Evolutionary conservation across 2,797 vertebrate species (phyloP), one percentile per base, ranked within the genome.

Genomic region (Sylvilagus floridanus): DNA sequence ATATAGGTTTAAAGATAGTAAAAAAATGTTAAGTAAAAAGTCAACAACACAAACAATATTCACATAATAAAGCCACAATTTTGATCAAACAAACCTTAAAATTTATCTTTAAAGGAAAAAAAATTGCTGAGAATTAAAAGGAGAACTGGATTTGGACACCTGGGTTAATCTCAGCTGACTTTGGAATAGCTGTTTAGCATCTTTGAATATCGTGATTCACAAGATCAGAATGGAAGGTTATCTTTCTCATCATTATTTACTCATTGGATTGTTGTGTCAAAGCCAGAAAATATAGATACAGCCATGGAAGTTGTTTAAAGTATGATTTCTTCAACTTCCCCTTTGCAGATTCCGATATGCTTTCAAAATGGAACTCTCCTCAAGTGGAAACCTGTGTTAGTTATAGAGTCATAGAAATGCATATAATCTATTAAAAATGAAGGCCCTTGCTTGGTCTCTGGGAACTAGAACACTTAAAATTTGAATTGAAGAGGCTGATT

Each of bases 331-430:
- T 21, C 62, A 92, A 19, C 88, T 88, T 88, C 19, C 75, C 85
- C 78, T 71, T 92, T 81, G 35, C 30, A 90, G 78, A 84, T 69
- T 95, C 60, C 75, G 35, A 35, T 81, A 35, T 82, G 14, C 63
- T 94, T 95, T 91, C 73, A 76, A 81, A 92, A 73, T 77, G 28
- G 63, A 84, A 28, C 14, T 81, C 54, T 30, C 50, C 24, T 84
- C 10, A 71, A 75, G 60, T 86, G 32, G 79, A 93, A 93, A 65
- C 13, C 62, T 89, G 14, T 63, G 69, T 76, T 83, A 66, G 24
- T 91, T 90, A 78, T 60, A 65, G 21, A 90, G n/a, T 81, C 94
- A 77, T 76, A 63, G 90, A 89, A 84, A 89, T 54, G 72, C 78
- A 28, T 63, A 89, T 26, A 62, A 50, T 90, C 17, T 79, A 86